Conservation (phyloP, 2,797 vertebrate genomes). For the Catharus ustulatus region DNA sequence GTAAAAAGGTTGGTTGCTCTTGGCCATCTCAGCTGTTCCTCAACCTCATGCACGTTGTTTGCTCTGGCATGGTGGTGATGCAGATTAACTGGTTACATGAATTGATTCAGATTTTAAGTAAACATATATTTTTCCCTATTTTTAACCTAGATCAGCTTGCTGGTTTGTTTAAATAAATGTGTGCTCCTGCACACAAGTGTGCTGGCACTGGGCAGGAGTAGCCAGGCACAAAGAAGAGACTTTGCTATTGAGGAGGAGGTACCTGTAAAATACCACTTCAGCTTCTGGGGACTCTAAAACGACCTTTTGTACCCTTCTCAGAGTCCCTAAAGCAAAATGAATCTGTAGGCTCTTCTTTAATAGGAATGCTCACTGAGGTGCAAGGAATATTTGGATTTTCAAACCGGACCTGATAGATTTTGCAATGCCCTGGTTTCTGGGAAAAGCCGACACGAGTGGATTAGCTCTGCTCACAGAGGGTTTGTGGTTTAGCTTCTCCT, state of each 20-base stretch:
- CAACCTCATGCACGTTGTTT: not conserved
- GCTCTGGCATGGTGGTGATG: not conserved
- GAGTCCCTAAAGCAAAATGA: not conserved
- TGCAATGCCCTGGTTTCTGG: not conserved
- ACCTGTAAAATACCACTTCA: not conserved
- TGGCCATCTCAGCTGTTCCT: not conserved
- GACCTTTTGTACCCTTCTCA: not conserved
- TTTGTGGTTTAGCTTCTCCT: not conserved
- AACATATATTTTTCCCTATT: accelerated
- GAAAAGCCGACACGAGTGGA: not conserved
- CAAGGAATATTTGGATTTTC: not conserved
- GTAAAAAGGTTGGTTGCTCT: not conserved
- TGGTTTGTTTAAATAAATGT: not conserved
- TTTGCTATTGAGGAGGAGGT: not conserved
- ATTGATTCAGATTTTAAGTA: not conserved
- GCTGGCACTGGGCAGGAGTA: not conserved
- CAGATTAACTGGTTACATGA: not conserved
- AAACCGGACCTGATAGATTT: not conserved
- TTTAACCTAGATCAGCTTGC: not conserved
- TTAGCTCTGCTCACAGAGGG: not conserved
- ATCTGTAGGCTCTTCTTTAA: not conserved
- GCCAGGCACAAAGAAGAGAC: not conserved
- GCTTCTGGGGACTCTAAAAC: not conserved
- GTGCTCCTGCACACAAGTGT: not conserved
- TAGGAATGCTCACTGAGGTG: not conserved